Conservation (phyloP, 2,888 invertebrate genomes). For the Cantharis nigra region DNA sequence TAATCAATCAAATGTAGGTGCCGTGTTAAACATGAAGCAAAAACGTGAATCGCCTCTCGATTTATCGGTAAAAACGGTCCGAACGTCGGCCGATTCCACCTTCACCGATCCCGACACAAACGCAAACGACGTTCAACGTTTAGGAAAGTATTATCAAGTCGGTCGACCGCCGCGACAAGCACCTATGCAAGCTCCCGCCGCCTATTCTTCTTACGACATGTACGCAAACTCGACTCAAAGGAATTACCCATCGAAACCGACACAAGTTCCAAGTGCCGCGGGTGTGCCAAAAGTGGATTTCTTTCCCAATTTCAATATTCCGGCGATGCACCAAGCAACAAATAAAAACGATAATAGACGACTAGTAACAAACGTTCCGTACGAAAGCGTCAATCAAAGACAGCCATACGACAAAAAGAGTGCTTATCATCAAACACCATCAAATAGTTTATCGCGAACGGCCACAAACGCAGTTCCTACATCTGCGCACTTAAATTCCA, state of each 20-base stretch:
- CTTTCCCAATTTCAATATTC: conserved; percentile 71
- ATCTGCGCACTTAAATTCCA: conserved; percentile 35
- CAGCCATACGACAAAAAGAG: conserved; percentile 20
- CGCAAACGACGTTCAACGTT: conserved; percentile 53
- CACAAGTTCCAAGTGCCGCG: conserved; percentile 45
- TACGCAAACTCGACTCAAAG: conserved; percentile 42
- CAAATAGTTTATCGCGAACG: conserved; percentile 18
- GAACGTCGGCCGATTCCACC: conserved; percentile 87
- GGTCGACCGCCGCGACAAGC: conserved; percentile 44
- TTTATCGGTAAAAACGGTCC: conserved; percentile 85
- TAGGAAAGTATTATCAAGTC: conserved; percentile 41
- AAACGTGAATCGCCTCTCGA: conserved; percentile 83
- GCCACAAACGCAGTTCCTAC: conserved; percentile 37
- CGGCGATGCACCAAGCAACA: conserved; percentile 37
- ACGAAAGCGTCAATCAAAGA: conserved; percentile 20
- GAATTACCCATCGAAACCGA: conserved; percentile 42
- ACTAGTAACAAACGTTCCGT: conserved; percentile 8
- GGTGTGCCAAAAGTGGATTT: conserved; percentile 79
- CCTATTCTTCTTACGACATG: conserved; percentile 45
- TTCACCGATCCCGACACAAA: conserved; percentile 65
- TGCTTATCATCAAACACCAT: conserved; percentile 10
- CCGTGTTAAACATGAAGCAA: conserved; percentile 48
- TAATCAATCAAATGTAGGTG: conserved; percentile 21
- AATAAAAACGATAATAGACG: conserved; percentile 23
- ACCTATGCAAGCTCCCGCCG: conserved; percentile 31